These are phyloP conservation scores for Thalassophryne amazonica DNA, from an alignment of 2,797 vertebrate genomes.

Conservation along the genomic window DNA sequence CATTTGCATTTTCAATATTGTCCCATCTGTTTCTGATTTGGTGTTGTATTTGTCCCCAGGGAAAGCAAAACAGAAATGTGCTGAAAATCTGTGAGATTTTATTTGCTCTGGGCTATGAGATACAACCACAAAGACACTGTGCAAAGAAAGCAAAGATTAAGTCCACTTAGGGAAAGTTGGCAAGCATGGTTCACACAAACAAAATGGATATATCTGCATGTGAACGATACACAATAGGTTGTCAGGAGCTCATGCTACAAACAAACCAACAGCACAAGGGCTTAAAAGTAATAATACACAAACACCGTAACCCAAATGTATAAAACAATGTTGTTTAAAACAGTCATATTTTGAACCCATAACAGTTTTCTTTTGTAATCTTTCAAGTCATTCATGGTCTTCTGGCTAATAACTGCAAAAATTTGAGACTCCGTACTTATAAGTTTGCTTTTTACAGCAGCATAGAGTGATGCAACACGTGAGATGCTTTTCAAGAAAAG, in stretches of 20 bases:
- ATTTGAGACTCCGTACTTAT: neutral
- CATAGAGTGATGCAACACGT: neutral
- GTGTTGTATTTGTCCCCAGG: too few relatives aligned
- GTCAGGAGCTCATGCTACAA: slow-evolving; percentile 56
- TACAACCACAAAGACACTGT: slow-evolving; percentile 97
- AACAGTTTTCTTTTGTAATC: slow-evolving; percentile 30
- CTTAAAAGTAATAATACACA: slow-evolving; percentile 34
- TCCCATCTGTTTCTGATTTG: too few relatives aligned
- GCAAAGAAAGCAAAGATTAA: slow-evolving; percentile 98
- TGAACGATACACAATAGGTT: slow-evolving; percentile 29
- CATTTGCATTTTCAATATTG: too few relatives aligned
- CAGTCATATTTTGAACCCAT: slow-evolving; percentile 15
- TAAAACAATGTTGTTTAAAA: slow-evolving; percentile 33
- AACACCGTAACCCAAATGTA: slow-evolving; percentile 32
- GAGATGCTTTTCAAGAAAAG: slow-evolving; percentile 1
- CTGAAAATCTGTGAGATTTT: slow-evolving; percentile 90
- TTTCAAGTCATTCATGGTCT: neutral
- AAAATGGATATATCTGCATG: slow-evolving; percentile 70
- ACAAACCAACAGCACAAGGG: slow-evolving; percentile 32
- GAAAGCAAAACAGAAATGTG: slow-evolving; percentile 36
- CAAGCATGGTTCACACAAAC: slow-evolving; percentile 79
- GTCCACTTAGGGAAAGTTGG: slow-evolving; percentile 85
- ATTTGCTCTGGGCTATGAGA: slow-evolving; percentile 94
- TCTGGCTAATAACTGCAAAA: neutral
- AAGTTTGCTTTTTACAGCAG: neutral